Evolutionary conservation across 1,140 invertebrate genomes (phyloP).

Genomic region (Euglossa dilemma): DNA sequence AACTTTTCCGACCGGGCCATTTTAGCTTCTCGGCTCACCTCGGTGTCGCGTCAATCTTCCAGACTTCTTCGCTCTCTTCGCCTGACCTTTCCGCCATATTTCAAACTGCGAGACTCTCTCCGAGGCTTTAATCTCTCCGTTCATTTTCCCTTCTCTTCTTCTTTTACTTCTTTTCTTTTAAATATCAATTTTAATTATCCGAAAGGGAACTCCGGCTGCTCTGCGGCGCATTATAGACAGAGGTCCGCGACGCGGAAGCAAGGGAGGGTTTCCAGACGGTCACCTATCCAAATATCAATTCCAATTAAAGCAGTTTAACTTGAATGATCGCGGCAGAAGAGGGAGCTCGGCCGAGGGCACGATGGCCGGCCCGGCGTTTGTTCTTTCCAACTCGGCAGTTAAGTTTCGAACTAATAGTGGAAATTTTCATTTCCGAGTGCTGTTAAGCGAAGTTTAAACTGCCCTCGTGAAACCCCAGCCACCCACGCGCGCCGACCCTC

Average conservation of each 20-base stretch:
- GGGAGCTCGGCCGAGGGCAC: not conserved
- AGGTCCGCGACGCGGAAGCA: not conserved
- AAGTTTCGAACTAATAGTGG: conserved; percentile 37
- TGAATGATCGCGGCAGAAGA: not conserved
- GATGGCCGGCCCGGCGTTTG: not conserved
- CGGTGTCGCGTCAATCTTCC: not conserved
- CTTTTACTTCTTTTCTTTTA: not conserved
- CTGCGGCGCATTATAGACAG: not conserved
- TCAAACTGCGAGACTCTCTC: too few relatives aligned
- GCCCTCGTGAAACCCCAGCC: conserved; percentile 6
- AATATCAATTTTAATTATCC: not conserved
- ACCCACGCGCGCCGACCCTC: not conserved
- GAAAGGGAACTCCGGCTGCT: fast-evolving
- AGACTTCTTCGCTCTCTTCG: not conserved
- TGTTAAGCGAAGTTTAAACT: conserved; percentile 14
- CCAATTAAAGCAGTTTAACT: conserved; percentile 25
- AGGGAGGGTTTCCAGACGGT: too few relatives aligned
- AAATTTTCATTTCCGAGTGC: conserved; percentile 37
- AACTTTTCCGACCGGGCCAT: not conserved
- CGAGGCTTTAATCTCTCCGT: not conserved
- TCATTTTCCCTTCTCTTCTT: too few relatives aligned
- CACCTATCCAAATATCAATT: not conserved
- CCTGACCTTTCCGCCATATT: not conserved
- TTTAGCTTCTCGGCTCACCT: not conserved
- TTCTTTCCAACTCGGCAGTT: conserved; percentile 20